Conservation (phyloP, 2,888 invertebrate genomes). For the Cheilosia urbana region DNA sequence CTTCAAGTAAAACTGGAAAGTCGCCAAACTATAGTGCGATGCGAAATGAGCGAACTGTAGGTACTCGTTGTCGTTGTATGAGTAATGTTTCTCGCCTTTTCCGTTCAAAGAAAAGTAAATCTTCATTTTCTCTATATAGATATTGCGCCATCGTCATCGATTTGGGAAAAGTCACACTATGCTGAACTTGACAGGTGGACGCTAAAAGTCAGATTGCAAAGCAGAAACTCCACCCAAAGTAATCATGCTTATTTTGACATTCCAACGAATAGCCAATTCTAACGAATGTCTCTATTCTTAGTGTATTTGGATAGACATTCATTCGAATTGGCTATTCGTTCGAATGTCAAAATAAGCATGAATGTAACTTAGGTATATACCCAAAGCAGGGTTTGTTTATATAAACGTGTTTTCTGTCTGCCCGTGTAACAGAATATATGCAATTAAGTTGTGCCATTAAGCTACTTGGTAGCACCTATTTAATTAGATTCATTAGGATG, state of each 20-base stretch:
- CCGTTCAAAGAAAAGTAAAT: neutral
- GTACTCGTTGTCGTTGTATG: neutral
- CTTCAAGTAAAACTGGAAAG: slow-evolving; percentile 10
- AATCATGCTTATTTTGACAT: too few relatives aligned
- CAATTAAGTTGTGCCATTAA: slow-evolving; percentile 17
- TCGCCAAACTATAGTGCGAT: slow-evolving; percentile 1
- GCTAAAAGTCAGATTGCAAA: slow-evolving; percentile 20
- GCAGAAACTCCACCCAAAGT: slow-evolving; percentile 8
- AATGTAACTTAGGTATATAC: too few relatives aligned
- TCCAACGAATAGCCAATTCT: too few relatives aligned
- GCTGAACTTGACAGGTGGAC: slow-evolving; percentile 5
- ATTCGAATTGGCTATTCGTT: too few relatives aligned
- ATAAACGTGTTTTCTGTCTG: neutral
- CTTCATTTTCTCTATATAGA: neutral
- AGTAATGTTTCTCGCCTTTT: slow-evolving; percentile 11
- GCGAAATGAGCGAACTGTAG: neutral
- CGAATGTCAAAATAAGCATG: too few relatives aligned
- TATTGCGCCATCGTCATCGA: neutral
- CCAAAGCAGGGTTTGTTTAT: neutral
- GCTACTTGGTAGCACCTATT: neutral
- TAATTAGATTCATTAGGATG: neutral
- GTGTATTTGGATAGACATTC: too few relatives aligned
- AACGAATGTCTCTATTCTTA: too few relatives aligned
- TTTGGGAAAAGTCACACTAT: neutral
- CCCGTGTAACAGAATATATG: neutral